Conservation (phyloP, 2,113 vertebrate species). For the Etia nguti region DNA sequence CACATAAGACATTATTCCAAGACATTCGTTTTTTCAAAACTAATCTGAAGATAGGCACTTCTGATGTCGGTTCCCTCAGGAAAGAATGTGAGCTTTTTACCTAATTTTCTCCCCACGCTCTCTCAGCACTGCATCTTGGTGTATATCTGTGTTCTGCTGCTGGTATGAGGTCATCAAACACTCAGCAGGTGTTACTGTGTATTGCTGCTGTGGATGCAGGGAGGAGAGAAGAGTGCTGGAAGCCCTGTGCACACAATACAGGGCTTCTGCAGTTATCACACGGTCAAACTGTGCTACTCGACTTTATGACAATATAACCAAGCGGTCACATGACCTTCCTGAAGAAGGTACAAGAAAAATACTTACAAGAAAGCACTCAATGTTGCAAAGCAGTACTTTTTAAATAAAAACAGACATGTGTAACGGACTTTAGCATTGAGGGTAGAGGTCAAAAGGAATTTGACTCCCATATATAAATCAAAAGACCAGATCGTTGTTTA, state of each 20-base stretch:
- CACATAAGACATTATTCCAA: background rate
- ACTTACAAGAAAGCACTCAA: background rate
- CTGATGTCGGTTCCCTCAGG: background rate
- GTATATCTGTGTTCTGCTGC: background rate
- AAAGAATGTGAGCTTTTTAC: background rate
- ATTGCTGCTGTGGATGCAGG: background rate
- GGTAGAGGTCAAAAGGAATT: background rate
- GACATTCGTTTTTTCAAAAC: background rate
- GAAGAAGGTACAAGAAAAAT: background rate
- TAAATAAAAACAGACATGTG: background rate
- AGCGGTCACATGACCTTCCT: background rate
- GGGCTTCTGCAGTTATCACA: background rate
- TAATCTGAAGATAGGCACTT: background rate
- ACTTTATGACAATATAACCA: background rate
- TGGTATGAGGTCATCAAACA: background rate
- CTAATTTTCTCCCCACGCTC: background rate
- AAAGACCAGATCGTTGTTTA: background rate
- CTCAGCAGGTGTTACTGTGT: background rate
- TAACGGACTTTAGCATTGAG: rapidly evolving
- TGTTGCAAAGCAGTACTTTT: background rate
- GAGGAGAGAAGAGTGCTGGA: background rate
- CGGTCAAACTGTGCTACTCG: background rate
- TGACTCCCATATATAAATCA: background rate
- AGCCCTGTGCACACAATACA: background rate
- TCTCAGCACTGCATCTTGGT: background rate